Percentiles rank a stretch among this genome's conserved stretches.
phyloP scores from a whole-genome alignment of 2,888 invertebrate species.

The Isoperla grammatica region DNA sequence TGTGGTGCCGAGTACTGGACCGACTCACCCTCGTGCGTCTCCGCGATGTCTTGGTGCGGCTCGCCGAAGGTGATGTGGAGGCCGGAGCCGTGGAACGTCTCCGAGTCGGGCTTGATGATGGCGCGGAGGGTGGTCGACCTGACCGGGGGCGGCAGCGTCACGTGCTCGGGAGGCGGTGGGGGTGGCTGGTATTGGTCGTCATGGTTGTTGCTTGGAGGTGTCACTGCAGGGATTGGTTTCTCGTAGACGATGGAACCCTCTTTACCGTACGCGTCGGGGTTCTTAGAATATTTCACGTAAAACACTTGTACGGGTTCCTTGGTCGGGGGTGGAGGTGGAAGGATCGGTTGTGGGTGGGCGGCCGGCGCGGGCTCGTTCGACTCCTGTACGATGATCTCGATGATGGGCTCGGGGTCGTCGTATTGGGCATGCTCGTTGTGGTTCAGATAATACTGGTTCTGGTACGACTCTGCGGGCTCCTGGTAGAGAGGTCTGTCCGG shows the following conservation, averaged over 20 bases:
- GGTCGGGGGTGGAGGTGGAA: slow-evolving; percentile 42
- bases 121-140: slow-evolving; percentile 75
- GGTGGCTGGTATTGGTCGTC: slow-evolving; percentile 49
- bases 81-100: slow-evolving; percentile 68
- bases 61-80: slow-evolving; percentile 77
- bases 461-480: slow-evolving; percentile 38
- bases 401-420: slow-evolving; percentile 76
- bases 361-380: slow-evolving; percentile 75
- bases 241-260: slow-evolving; percentile 63
- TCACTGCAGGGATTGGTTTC: slow-evolving; percentile 71
- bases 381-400: slow-evolving; percentile 87
- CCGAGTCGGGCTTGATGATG: slow-evolving; percentile 81
- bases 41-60: slow-evolving; percentile 40
- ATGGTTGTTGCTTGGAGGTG: slow-evolving; percentile 62
- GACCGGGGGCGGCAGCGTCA: slow-evolving; percentile 46
- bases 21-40: slow-evolving; percentile 20
- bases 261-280: slow-evolving; percentile 53
- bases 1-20: slow-evolving; percentile 53
- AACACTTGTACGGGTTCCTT: slow-evolving; percentile 87
- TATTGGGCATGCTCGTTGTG: slow-evolving; percentile 17
- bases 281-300: slow-evolving; percentile 86
- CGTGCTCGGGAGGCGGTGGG: slow-evolving; percentile 30
- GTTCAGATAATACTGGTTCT: slow-evolving; percentile 46
- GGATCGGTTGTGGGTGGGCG: slow-evolving; percentile 46
- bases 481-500: slow-evolving; percentile 12